phyloP scores from a whole-genome alignment of 1,140 invertebrate species.

The Cherax destructor region DNA sequence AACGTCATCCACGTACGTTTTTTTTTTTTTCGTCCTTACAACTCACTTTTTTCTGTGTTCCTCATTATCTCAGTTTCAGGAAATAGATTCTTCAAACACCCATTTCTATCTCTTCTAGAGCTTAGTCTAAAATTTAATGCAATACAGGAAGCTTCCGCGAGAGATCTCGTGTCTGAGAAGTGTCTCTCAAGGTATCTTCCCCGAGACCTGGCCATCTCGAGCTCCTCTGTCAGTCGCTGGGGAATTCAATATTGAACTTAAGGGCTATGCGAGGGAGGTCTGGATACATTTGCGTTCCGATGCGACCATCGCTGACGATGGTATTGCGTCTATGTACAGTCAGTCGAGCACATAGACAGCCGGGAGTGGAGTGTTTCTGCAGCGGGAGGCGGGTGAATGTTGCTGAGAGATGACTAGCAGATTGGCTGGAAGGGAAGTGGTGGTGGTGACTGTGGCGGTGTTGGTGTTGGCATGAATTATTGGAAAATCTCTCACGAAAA shows the following conservation, averaged over 20 bases:
- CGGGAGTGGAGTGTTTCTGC: background rate
- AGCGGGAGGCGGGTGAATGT: background rate
- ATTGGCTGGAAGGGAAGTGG: background rate
- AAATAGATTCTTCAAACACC: slow-evolving; percentile 19
- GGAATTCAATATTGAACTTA: slow-evolving; percentile 54
- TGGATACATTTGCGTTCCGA: slow-evolving; percentile 47
- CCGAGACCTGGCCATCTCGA: background rate
- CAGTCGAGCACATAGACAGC: slow-evolving; percentile 33
- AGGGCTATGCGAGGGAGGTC: slow-evolving; percentile 40
- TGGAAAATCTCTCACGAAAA: no score
- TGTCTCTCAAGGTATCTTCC: background rate
- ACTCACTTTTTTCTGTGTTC: no score
- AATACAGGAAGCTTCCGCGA: slow-evolving; percentile 30
- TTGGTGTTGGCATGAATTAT: no score
- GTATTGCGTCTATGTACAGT: slow-evolving; percentile 36
- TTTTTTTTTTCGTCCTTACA: no score
- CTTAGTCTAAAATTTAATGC: slow-evolving; percentile 33
- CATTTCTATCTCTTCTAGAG: slow-evolving; percentile 1
- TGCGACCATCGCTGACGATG: slow-evolving; percentile 40
- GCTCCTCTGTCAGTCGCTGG: slow-evolving; percentile 18
- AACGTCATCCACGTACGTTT: no score
- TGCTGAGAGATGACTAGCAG: background rate
- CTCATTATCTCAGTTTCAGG: background rate
- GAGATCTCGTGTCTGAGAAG: background rate
- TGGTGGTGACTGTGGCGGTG: background rate